These are phyloP conservation scores for Anthonomus grandis DNA, from an alignment of 1,140 invertebrate species.

Conservation along the genomic window DNA sequence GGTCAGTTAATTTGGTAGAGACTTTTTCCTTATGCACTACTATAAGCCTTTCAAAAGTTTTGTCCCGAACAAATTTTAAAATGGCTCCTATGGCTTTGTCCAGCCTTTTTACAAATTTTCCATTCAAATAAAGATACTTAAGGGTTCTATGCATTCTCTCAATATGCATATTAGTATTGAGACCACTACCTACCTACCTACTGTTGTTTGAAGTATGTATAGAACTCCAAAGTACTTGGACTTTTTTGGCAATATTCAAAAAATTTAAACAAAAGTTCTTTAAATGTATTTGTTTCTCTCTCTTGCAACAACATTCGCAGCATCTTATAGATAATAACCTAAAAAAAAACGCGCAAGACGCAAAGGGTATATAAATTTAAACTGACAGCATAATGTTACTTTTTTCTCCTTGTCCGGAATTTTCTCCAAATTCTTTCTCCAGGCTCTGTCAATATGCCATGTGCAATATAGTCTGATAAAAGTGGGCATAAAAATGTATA, in stretches of 20 bases:
- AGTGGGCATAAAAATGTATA: conserved; percentile 1
- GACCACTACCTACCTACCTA: conserved; percentile 5
- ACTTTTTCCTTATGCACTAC: conserved; percentile 18
- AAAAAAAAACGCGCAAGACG: background rate
- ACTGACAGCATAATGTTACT: background rate
- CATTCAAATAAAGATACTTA: conserved; percentile 5
- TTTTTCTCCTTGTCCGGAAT: conserved; percentile 10
- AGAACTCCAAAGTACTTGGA: conserved; percentile 4
- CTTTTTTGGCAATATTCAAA: conserved; percentile 1
- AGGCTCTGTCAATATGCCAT: conserved; percentile 14
- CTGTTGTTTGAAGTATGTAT: conserved; percentile 12
- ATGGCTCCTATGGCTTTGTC: background rate
- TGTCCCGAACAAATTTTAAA: background rate
- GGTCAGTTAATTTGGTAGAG: conserved; percentile 12
- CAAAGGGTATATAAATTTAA: too few species aligned
- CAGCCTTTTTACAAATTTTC: conserved; percentile 3
- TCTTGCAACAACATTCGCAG: conserved; percentile 16
- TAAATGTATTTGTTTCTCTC: conserved; percentile 18
- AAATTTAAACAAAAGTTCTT: conserved; percentile 7
- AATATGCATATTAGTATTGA: conserved; percentile 1
- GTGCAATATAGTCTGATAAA: conserved; percentile 9
- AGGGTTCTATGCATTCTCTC: conserved; percentile 8
- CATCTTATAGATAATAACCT: conserved; percentile 13
- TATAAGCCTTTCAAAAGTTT: conserved; percentile 4
- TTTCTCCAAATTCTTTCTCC: conserved; percentile 8